Percentiles rank a stretch among this genome's conserved stretches.
Evolutionary conservation across 2,113 vertebrate species (phyloP).

Genomic region (Carettochelys insculpta): DNA sequence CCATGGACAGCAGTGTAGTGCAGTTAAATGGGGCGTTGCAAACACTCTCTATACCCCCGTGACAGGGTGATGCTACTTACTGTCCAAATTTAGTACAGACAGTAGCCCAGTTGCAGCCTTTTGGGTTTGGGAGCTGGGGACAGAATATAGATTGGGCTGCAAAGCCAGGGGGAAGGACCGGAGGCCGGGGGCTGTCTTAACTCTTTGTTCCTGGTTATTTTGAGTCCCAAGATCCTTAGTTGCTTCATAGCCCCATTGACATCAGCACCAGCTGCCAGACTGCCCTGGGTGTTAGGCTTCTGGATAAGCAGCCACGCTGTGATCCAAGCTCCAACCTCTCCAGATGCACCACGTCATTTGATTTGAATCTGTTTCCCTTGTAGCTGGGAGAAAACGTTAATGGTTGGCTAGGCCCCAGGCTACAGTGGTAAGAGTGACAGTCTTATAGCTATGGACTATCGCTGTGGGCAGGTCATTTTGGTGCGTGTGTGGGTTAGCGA

Average conservation of each 20-base stretch:
- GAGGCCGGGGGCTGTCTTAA: neutral
- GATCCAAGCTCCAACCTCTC: neutral
- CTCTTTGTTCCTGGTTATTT: neutral
- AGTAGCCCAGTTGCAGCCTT: neutral
- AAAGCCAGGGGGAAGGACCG: neutral
- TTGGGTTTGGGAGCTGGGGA: neutral
- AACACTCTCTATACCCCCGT: constrained; percentile 79
- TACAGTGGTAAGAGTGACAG: no score
- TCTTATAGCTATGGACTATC: no score
- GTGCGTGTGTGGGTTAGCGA: no score
- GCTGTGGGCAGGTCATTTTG: no score
- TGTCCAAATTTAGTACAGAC: constrained; percentile 74
- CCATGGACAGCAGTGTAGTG: constrained; percentile 78
- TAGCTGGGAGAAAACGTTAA: neutral
- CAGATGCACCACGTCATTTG: constrained; percentile 20
- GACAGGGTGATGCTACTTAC: constrained; percentile 75
- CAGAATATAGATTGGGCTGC: neutral
- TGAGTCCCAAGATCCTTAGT: neutral
- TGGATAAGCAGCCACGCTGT: neutral
- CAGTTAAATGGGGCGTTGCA: constrained; percentile 91
- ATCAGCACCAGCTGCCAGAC: neutral
- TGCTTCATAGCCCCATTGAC: neutral
- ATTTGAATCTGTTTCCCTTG: neutral
- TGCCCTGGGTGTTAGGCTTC: neutral
- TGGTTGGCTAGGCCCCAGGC: no score